These are phyloP conservation scores for Elanus axillaris DNA, from an alignment of 2,113 vertebrate genomes.

Conservation along the genomic window DNA sequence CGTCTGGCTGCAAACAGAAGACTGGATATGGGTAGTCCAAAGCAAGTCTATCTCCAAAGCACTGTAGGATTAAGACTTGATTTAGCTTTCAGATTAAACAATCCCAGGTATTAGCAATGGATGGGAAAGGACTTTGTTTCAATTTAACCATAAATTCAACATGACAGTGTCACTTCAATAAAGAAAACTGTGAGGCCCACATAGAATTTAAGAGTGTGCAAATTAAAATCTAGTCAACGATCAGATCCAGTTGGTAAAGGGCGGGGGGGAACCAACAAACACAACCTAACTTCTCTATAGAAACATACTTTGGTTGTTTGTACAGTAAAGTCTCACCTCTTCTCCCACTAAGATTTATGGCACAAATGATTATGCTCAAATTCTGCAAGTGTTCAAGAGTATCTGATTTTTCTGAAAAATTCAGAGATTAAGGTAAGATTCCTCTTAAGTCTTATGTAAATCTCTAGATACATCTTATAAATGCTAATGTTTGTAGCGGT, in stretches of 20 bases:
- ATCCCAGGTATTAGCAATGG: neutral
- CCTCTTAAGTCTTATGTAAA: neutral
- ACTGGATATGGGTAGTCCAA: neutral
- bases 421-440: neutral
- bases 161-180: rapidly evolving
- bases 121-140: neutral
- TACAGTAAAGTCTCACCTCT: neutral
- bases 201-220: neutral
- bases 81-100: neutral
- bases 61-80: neutral
- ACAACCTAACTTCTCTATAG: neutral
- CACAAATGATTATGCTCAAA: neutral
- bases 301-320: rapidly evolving
- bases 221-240: neutral
- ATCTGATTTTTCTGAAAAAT: neutral
- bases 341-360: neutral
- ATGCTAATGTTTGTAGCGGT: neutral
- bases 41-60: neutral
- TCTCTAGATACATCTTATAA: neutral
- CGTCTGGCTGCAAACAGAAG: neutral
- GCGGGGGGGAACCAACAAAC: neutral
- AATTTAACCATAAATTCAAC: neutral
- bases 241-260: neutral
- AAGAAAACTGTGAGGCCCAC: neutral
- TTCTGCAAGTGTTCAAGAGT: neutral